Evolutionary conservation across 2,888 invertebrate genomes (phyloP), one percentile per base, ranked within the genome.

Genomic region (Epirrhoe alternata): DNA sequence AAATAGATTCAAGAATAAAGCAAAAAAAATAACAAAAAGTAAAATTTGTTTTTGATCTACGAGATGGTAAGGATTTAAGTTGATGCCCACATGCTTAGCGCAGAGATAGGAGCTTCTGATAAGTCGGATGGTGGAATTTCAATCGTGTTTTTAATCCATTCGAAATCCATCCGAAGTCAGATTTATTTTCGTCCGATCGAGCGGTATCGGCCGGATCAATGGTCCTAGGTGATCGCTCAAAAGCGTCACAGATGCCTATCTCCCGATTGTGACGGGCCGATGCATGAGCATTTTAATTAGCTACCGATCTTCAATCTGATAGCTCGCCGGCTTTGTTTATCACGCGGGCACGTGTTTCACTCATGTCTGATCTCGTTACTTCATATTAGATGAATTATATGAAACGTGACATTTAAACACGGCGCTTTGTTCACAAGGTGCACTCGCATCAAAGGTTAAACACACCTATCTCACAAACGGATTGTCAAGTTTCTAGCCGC

Each of bases 271-370:
- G 90, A 90, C 91, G 89, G 88, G 77, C 82, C 88, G 86, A 92
- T 91, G 91, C 90, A 90, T 90, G 90, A 91, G 92, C 90, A 92
- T 93, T 93, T 93, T 92, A 93, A 93, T 92, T 93, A 92, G 92
- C 80, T 80, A 81, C 85, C 77, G 90, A 92, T 92, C 89, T 86
- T 77, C 78, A 77, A 84, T 84, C 86, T 77, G 92, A 92, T 91
- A 89, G 84, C 75, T 88, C 89, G 89, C 86, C 89, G 78, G 84
- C 83, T 81, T 85, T 84, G 83, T 84, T 86, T 88, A 86, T 86
- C 83, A 78, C 81, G 79, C 79, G 84, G 81, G 85, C 90, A 90
- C 90, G 90, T 89, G 91, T 89, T 87, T 82, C 78, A 83, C 82
- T 82, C 81, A 81, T 82, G 85, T 84, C 75, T 56, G 74, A 63